Conservation (phyloP, 2,113 vertebrate genomes). For the Herpetotheres cachinnans region DNA sequence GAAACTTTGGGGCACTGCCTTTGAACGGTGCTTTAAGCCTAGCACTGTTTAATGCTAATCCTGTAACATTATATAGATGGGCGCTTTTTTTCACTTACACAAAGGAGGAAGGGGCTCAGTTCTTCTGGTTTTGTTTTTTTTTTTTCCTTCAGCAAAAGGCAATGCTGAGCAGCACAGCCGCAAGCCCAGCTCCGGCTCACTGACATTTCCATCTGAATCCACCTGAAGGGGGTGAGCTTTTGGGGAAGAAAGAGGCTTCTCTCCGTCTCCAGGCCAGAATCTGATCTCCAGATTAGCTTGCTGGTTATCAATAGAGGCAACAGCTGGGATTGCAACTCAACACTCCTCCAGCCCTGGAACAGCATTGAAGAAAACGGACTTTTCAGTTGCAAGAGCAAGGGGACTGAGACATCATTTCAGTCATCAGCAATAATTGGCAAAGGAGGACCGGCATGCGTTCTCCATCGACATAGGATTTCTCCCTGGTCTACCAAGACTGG, state of each 20-base stretch:
- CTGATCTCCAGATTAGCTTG: slow-evolving; percentile 74
- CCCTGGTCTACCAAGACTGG: slow-evolving; percentile 26
- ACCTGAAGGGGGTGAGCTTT: slow-evolving; percentile 77
- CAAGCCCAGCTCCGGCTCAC: slow-evolving; percentile 66
- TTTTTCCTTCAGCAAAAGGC: slow-evolving; percentile 65
- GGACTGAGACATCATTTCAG: slow-evolving; percentile 61
- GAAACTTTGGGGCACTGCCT: slow-evolving; percentile 42
- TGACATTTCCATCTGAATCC: slow-evolving; percentile 84
- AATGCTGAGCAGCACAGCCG: slow-evolving; percentile 69
- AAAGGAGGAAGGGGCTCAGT: slow-evolving; percentile 70
- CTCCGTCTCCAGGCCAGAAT: slow-evolving; percentile 69
- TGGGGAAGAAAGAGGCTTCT: slow-evolving; percentile 73
- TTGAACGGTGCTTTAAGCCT: slow-evolving; percentile 66
- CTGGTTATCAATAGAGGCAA: slow-evolving; percentile 73
- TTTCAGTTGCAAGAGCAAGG: slow-evolving; percentile 56
- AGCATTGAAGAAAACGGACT: slow-evolving; percentile 37
- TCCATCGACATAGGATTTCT: slow-evolving; percentile 61
- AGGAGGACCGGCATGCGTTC: slow-evolving; percentile 60
- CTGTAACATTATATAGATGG: slow-evolving; percentile 83
- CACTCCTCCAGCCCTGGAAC: slow-evolving; percentile 47
- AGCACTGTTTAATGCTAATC: slow-evolving; percentile 85
- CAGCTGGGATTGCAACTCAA: slow-evolving; percentile 68
- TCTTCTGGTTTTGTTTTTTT: slow-evolving; percentile 62
- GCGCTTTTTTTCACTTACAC: slow-evolving; percentile 27
- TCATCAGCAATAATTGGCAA: slow-evolving; percentile 58